phyloP scores from a whole-genome alignment of 2,113 vertebrate species.

The Nothoprocta pentlandii region DNA sequence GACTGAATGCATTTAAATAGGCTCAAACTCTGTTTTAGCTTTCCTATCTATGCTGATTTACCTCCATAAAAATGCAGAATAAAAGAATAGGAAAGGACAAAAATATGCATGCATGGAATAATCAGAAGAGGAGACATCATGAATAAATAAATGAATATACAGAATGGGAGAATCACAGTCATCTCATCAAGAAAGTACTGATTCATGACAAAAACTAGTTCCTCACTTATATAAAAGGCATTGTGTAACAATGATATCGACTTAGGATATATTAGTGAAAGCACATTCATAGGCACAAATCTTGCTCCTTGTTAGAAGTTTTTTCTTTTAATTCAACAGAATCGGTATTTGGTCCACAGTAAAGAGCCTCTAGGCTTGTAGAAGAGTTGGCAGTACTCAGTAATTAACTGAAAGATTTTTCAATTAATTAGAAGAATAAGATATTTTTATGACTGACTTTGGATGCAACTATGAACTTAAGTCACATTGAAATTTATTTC shows the following conservation, averaged over 20 bases:
- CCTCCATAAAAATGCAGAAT: not conserved
- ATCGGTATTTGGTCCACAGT: not conserved
- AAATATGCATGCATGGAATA: not conserved
- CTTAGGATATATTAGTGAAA: not conserved
- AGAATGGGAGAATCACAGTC: not conserved
- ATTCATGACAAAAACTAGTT: not conserved
- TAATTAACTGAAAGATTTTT: not conserved
- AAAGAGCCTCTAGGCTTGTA: not conserved
- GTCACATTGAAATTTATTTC: not conserved
- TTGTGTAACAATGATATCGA: not conserved
- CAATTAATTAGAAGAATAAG: not conserved
- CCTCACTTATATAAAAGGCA: not conserved
- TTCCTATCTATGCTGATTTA: not conserved
- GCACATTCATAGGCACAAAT: not conserved
- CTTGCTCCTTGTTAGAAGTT: not conserved
- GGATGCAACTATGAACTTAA: not conserved
- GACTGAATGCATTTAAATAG: not conserved
- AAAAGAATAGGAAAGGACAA: not conserved
- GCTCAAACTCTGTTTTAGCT: not conserved
- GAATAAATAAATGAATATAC: not conserved
- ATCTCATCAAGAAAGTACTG: not conserved
- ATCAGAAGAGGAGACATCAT: not conserved
- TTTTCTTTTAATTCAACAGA: not conserved
- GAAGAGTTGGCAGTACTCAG: not conserved
- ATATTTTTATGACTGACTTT: not conserved